phyloP scores from a whole-genome alignment of 2,888 invertebrate species.

The Acrocyrtus sp. region DNA sequence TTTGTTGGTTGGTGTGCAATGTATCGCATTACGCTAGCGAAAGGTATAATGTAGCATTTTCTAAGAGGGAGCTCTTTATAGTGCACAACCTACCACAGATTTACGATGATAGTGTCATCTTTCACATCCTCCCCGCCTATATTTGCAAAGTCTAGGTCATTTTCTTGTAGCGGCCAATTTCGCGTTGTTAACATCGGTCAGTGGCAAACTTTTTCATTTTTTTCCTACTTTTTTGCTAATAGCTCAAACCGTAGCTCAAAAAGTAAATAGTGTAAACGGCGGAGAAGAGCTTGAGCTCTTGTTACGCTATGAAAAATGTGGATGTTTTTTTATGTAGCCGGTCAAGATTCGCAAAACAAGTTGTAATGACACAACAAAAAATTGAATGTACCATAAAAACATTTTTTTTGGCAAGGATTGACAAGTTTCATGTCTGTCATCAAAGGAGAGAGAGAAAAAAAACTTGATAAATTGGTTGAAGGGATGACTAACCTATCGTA shows the following conservation, averaged over 20 bases:
- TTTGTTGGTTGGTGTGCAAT: no score
- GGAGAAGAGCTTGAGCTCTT: not conserved
- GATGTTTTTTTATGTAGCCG: constrained; percentile 2
- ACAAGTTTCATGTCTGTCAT: constrained; percentile 41
- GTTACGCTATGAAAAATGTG: not conserved
- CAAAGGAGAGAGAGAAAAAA: constrained; percentile 13
- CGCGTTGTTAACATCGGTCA: not conserved
- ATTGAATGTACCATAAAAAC: constrained; percentile 26
- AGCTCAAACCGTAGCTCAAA: not conserved
- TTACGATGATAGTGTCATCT: constrained; percentile 25
- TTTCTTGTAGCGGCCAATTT: not conserved
- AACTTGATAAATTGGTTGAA: constrained; percentile 44
- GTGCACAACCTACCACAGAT: constrained; percentile 13
- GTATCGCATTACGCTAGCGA: not conserved
- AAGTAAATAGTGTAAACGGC: not conserved
- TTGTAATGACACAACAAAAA: constrained; percentile 34
- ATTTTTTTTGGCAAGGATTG: constrained; percentile 17
- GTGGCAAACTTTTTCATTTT: not conserved
- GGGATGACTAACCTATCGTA: constrained; percentile 36
- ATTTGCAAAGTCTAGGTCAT: constrained; percentile 18
- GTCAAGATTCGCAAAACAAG: constrained; percentile 47
- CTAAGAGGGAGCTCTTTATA: no score
- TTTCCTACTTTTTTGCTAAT: not conserved
- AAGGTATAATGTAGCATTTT: not conserved
- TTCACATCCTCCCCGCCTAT: not conserved